phyloP scores from a whole-genome alignment of 64 coral and sea anemone genomes.

The Hydrozoanthus tunicans region DNA sequence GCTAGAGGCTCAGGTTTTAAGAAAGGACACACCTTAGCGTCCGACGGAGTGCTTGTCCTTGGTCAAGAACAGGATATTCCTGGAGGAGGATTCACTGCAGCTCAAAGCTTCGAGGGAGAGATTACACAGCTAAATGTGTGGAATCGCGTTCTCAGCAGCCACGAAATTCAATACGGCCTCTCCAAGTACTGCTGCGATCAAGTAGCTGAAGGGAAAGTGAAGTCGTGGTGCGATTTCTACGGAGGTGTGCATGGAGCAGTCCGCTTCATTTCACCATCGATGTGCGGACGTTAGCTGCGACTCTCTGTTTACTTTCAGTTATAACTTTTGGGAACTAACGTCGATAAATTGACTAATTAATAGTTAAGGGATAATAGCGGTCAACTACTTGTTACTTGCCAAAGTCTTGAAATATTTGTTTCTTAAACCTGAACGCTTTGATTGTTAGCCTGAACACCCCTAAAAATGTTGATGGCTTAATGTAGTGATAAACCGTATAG shows the following conservation, averaged over 20 bases:
- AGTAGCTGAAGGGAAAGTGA: neutral
- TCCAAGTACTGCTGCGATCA: neutral
- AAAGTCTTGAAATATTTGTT: too few relatives aligned
- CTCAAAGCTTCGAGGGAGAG: neutral
- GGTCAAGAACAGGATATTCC: conserved; percentile 52
- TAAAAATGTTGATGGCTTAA: too few relatives aligned
- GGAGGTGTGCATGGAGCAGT: conserved; percentile 9
- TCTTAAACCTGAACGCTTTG: too few relatives aligned
- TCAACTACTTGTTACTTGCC: too few relatives aligned
- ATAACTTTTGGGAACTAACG: too few relatives aligned
- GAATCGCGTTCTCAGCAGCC: neutral
- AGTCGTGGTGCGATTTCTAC: conserved; percentile 8
- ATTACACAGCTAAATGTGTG: conserved; percentile 34
- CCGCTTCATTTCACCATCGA: neutral
- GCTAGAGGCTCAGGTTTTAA: too few relatives aligned
- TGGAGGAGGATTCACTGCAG: neutral
- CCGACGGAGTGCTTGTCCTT: neutral
- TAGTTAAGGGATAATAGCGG: too few relatives aligned
- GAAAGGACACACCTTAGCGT: neutral
- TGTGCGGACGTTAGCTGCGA: neutral
- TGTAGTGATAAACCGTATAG: too few relatives aligned
- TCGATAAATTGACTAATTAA: too few relatives aligned
- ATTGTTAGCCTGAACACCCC: too few relatives aligned
- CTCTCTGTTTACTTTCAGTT: neutral
- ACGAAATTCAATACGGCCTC: neutral